Evolutionary conservation across 2,888 invertebrate species (phyloP), one percentile per base, ranked within the genome.

Genomic region (Flexamia atlantica): DNA sequence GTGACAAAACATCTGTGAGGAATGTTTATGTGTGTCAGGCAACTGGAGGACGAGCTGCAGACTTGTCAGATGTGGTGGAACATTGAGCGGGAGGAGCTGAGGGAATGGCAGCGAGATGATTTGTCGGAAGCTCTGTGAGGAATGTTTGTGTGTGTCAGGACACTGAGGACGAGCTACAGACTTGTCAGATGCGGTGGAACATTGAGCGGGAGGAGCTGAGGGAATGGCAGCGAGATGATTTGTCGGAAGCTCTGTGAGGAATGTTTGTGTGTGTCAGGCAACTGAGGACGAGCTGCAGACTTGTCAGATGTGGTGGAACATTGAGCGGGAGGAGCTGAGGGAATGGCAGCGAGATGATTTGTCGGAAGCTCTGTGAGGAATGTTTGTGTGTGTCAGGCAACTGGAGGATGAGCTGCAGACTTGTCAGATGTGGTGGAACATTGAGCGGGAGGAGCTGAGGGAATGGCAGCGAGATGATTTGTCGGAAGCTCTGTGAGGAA

Each of bases 321-420:
- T 93, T 50, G 95, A 94, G 89, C 94, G 95, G 88, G 93, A 93
- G 68, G 96, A 96, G 87, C 93, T 95, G 87, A n/a, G n/a, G n/a
- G n/a, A n/a, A n/a, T n/a, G n/a, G n/a, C n/a, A n/a, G n/a, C n/a
- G n/a, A n/a, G n/a, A n/a, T n/a, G n/a, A n/a, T n/a, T n/a, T n/a
- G n/a, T n/a, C n/a, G n/a, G n/a, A n/a, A n/a, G n/a, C n/a, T n/a
- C n/a, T n/a, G n/a, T n/a, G n/a, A n/a, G n/a, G n/a, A n/a, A n/a
- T n/a, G n/a, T n/a, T n/a, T n/a, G n/a, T n/a, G n/a, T n/a, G n/a
- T n/a, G n/a, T n/a, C n/a, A n/a, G n/a, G n/a, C 97, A 98, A 93
- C 90, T 98, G 36, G 98, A 98, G 91, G 94, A 96, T 85, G 98
- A 99, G 89, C 90, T 99, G 12, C 95, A 96, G 87, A 93, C 94